Evolutionary conservation across 2,888 invertebrate species (phyloP).

Genomic region (Craniophora ligustri): DNA sequence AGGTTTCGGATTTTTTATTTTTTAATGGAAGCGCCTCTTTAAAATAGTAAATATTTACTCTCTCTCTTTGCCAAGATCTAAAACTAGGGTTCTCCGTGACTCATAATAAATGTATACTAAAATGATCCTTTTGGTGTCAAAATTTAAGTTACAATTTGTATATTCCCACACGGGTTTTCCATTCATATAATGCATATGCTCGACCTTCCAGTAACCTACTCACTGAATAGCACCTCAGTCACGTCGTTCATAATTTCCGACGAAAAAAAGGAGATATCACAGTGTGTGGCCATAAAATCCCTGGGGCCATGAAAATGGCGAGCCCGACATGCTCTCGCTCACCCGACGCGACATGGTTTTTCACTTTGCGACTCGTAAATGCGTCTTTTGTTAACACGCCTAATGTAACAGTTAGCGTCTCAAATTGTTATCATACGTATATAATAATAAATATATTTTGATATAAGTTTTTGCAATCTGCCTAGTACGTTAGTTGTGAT

Average conservation of each 20-base stretch:
- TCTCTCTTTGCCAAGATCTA: too few species aligned
- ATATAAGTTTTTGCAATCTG: slow-evolving; percentile 33
- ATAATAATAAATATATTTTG: slow-evolving; percentile 33
- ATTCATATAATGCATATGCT: slow-evolving; percentile 4
- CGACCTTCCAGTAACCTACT: slow-evolving; percentile 25
- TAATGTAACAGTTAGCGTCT: slow-evolving; percentile 73
- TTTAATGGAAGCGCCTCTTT: too few species aligned
- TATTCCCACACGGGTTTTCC: not conserved
- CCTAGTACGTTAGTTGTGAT: not conserved
- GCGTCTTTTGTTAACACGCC: slow-evolving; percentile 82
- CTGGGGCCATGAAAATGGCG: slow-evolving; percentile 59
- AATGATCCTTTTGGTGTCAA: too few species aligned
- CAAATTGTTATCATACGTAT: slow-evolving; percentile 60
- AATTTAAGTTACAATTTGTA: too few species aligned
- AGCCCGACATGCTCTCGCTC: slow-evolving; percentile 50
- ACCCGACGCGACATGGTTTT: slow-evolving; percentile 65
- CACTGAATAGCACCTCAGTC: slow-evolving; percentile 37
- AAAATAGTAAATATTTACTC: too few species aligned
- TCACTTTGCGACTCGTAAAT: slow-evolving; percentile 80
- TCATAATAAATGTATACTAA: too few species aligned
- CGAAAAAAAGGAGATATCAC: slow-evolving; percentile 57
- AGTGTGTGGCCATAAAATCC: slow-evolving; percentile 60
- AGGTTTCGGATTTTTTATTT: too few species aligned
- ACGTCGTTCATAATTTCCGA: slow-evolving; percentile 57
- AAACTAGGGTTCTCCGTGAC: too few species aligned